A percentile compares a stretch with the other conserved stretches of the same genome.
Evolutionary conservation across 2,113 vertebrate genomes (phyloP).

Genomic region (Aplodontia rufa): DNA sequence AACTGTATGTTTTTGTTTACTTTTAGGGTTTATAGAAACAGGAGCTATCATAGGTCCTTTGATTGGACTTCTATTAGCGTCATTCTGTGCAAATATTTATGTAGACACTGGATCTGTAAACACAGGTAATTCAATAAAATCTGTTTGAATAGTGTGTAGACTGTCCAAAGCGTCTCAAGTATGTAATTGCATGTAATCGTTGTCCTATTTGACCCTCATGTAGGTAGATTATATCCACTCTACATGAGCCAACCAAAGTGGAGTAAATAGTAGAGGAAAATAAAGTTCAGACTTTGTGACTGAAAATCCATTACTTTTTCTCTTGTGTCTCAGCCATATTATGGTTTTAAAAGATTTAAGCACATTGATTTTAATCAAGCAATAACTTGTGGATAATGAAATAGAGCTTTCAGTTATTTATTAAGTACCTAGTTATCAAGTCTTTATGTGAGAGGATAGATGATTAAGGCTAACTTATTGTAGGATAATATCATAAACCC

Average conservation of each 20-base stretch:
- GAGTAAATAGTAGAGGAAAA: neutral
- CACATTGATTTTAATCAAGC: neutral
- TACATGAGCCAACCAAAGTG: neutral
- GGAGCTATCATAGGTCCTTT: conserved; percentile 91
- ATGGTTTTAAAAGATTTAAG: conserved; percentile 23
- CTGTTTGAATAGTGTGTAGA: neutral
- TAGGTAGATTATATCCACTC: neutral
- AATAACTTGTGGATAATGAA: neutral
- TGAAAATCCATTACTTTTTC: neutral
- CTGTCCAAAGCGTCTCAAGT: neutral
- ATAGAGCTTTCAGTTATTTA: neutral
- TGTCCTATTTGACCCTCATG: neutral
- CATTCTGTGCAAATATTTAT: conserved; percentile 92
- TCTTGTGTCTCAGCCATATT: fast-evolving
- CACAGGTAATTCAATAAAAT: conserved; percentile 86
- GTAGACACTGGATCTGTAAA: conserved; percentile 92
- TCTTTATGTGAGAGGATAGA: neutral
- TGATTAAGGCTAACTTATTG: neutral
- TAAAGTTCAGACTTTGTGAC: neutral
- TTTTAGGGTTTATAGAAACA: conserved; percentile 91
- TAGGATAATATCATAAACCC: neutral
- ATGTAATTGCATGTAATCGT: neutral
- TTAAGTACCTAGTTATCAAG: neutral
- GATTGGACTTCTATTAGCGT: conserved; percentile 91
- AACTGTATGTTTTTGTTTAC: conserved; percentile 38